A percentile compares a stretch with the other conserved stretches of the same genome.
phyloP scores from a whole-genome alignment of 2,888 invertebrate species.

The Aspidiotus rigidus region DNA sequence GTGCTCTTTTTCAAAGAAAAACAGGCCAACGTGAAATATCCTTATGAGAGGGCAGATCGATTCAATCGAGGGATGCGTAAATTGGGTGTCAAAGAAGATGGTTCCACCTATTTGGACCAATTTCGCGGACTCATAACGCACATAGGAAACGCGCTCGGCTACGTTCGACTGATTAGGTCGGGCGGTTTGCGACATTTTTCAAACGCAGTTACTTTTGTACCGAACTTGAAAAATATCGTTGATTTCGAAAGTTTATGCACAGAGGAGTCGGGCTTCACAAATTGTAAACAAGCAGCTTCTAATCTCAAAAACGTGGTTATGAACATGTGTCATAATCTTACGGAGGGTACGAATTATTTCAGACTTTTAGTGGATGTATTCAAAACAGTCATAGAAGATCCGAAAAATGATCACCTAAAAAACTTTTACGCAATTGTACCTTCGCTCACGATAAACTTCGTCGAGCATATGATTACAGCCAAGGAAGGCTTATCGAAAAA shows the following conservation, averaged over 20 bases:
- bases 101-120: conserved; percentile 74
- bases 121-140: conserved; percentile 87
- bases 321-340: conserved; percentile 71
- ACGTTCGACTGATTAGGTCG: conserved; percentile 84
- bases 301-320: conserved; percentile 68
- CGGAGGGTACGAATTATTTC: conserved; percentile 81
- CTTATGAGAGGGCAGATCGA: conserved; percentile 84
- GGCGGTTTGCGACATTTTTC: conserved; percentile 88
- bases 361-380: conserved; percentile 86
- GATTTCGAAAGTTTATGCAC: conserved; percentile 56
- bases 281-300: conserved; percentile 57
- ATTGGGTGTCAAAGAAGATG: conserved; percentile 43
- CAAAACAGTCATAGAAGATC: conserved; percentile 46
- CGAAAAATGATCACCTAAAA: conserved; percentile 58
- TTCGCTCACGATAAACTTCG: conserved; percentile 84
- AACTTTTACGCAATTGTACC: conserved; percentile 91
- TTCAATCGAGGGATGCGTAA: conserved; percentile 86
- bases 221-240: conserved; percentile 60
- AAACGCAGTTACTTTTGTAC: conserved; percentile 80
- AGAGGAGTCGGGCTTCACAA: conserved; percentile 51
- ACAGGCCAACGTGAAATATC: conserved; percentile 59
- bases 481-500: conserved; percentile 85
- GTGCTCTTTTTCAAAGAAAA: conserved; percentile 71
- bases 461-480: conserved; percentile 82
- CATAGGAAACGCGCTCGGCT: conserved; percentile 91